These are phyloP conservation scores for Chloroclystis v-ata DNA, from an alignment of 2,888 invertebrate species.

Conservation along the genomic window DNA sequence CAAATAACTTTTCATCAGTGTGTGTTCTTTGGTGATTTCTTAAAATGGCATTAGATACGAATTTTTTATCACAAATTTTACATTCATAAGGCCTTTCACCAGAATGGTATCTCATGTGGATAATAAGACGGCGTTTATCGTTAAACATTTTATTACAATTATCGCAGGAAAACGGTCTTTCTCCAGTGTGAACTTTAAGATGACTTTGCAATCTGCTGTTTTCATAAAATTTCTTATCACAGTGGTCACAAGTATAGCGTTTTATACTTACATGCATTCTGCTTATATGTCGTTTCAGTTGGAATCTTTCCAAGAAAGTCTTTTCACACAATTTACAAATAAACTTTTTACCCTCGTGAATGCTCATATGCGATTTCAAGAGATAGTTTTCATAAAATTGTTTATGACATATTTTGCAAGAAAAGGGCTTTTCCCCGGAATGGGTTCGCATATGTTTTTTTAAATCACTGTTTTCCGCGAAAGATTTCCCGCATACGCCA, in stretches of 20 bases:
- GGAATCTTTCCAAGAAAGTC: slow-evolving; percentile 4
- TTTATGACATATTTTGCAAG: slow-evolving; percentile 13
- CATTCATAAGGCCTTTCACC: slow-evolving; percentile 13
- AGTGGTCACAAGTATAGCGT: slow-evolving; percentile 10
- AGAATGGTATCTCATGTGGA: slow-evolving; percentile 11
- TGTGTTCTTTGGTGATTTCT: slow-evolving; percentile 15
- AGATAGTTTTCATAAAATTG: slow-evolving; percentile 14
- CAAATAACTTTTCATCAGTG: slow-evolving; percentile 5
- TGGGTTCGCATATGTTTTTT: slow-evolving; percentile 8
- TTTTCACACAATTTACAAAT: slow-evolving; percentile 10
- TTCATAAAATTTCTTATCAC: slow-evolving; percentile 13
- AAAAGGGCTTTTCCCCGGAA: slow-evolving; percentile 8
- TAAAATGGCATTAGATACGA: slow-evolving; percentile 9
- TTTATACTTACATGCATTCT: slow-evolving; percentile 8
- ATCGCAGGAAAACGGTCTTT: slow-evolving; percentile 13
- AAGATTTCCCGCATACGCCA: slow-evolving; percentile 3
- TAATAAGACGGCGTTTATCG: slow-evolving; percentile 15
- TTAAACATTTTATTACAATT: slow-evolving; percentile 10
- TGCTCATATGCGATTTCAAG: slow-evolving; percentile 12
- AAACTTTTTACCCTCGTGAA: slow-evolving; percentile 4
- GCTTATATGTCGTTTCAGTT: slow-evolving; percentile 8
- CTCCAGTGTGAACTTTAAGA: slow-evolving; percentile 11
- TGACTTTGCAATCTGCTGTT: slow-evolving; percentile 10
- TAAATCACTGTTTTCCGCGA: slow-evolving; percentile 1
- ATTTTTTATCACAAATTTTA: slow-evolving; percentile 13